phyloP scores from a whole-genome alignment of 1,140 invertebrate species.

The Caenorhabditis briggsae region DNA sequence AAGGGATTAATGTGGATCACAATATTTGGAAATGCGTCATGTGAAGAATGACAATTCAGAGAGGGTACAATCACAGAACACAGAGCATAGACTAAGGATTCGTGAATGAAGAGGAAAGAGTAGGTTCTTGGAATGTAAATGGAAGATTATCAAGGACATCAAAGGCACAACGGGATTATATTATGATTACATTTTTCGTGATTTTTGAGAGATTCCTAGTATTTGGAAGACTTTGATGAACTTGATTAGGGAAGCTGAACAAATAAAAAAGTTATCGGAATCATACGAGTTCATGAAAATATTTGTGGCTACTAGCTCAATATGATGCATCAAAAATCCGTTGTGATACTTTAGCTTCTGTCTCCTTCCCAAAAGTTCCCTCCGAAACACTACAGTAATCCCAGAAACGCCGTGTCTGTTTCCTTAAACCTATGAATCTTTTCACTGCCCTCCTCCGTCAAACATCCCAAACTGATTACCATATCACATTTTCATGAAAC shows the following conservation, averaged over 20 bases:
- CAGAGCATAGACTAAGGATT: background rate
- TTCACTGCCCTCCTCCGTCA: too few relatives aligned
- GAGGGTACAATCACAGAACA: background rate
- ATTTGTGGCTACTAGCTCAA: too few relatives aligned
- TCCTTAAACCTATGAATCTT: too few relatives aligned
- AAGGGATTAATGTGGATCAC: constrained; percentile 49
- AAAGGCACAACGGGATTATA: background rate
- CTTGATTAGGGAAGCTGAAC: too few relatives aligned
- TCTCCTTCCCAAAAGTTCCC: too few relatives aligned
- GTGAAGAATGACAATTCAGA: constrained; percentile 43
- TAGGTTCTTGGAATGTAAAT: background rate
- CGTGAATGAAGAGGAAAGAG: background rate
- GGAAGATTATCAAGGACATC: background rate
- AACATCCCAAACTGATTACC: background rate
- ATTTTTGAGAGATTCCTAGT: background rate
- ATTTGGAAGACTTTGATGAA: background rate
- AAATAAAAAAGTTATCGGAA: too few relatives aligned
- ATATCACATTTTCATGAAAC: constrained; percentile 2
- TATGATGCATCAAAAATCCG: too few relatives aligned
- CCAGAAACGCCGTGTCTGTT: too few relatives aligned
- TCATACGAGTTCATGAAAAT: too few relatives aligned
- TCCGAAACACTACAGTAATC: too few relatives aligned
- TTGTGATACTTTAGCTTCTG: too few relatives aligned
- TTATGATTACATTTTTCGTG: background rate
- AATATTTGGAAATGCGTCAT: constrained; percentile 35